Evolutionary conservation across 2,797 vertebrate genomes (phyloP), one percentile per base, ranked within the genome.

Genomic region (Intellagama lesueurii): DNA sequence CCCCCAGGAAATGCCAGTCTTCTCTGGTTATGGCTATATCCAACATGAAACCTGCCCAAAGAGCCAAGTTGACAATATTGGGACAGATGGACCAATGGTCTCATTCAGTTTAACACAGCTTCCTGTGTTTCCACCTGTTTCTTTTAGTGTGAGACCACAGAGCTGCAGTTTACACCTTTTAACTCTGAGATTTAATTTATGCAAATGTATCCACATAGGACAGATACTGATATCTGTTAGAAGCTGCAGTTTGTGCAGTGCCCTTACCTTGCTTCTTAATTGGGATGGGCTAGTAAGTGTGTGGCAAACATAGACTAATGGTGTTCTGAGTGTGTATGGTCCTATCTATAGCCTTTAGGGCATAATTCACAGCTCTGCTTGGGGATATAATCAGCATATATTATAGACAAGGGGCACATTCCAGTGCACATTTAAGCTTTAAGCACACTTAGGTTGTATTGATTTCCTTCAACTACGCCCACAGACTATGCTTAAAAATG

Each of bases 401-500:
- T 87, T 70, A 72, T 52, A 72, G 44, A 81, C 78, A 73, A 87
- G 49, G 49, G 78, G 78, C n/a, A 81, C 52, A 81, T 81, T 72
- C 78, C 69, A 81, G 32, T 81, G 22, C 78, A 69, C 40, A 79
- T 49, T 49, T 78, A 79, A 87, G 24, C 30, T 40, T 87, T 40
- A 87, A 80, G 68, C 1, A 40, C 5, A 40, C 68, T 87, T 87
- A 73, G 32, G 11, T 77, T 60, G 7, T 52, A 81, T 87, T 72
- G 78, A 81, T 87, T 72, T 56, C n/a, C 56, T 12, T 56, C 44
- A 87, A 30, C 68, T 60, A 19, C 17, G 70, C 68, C 69, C 68
- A 60, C 32, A 7, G 30, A 73, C 32, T 22, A 81, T 28, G 49
- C 17, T 81, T 72, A 0, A 56, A 81, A n/a, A 12, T 5, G 26